Base-by-base conservation (phyloP, 2,888 invertebrate genomes). In the Hipparchia semele region DNA sequence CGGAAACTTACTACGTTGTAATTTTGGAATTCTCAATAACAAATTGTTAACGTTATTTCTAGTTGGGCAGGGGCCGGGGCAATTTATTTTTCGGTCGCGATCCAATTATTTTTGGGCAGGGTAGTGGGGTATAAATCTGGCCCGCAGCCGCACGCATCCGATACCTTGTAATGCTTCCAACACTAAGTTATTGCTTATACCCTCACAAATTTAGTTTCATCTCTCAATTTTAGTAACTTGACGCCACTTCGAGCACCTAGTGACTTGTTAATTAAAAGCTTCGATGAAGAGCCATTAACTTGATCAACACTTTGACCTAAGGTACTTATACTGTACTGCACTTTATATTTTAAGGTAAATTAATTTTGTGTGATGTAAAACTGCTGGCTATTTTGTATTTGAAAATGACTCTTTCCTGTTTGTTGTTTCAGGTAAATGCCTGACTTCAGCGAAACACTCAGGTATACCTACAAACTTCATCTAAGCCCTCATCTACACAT, bases 91-190 rank as follows among this genome's bases (percentile, higher is more conserved):
- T 90, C 90, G 90, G 87, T 88, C 86, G 86, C 86, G 82, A 87
- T 89, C 91, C 92, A 92, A 92, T 93, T 92, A 92, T 92, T 93
- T 92, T 89, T 86, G 88, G 90, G 89, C 88, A 87, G 86, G 90
- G 87, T 90, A 88, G 87, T 87, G 85, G 83, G 81, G 86, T 86
- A 91, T 81, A 80, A 79, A 81, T 88, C 87, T 83, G 82, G 78
- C 80, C 79, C 72, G 76, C 80, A 79, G 76, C 79, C 81, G 81
- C 84, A 86, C 88, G 85, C 86, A 84, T 84, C 82, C 76, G 77
- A 72, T 76, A 79, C 81, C 81, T 80, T 77, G 77, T 77, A 79
- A 79, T 78, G 75, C 76, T 70, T 75, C 74, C 76, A 75, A 77
- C 76, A 73, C 75, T 77, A 80, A 79, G 79, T 84, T 79, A 84